Evolutionary conservation across 2,113 vertebrate species (phyloP), one percentile per base, ranked within the genome.

Genomic region (Todiramphus chloris): DNA sequence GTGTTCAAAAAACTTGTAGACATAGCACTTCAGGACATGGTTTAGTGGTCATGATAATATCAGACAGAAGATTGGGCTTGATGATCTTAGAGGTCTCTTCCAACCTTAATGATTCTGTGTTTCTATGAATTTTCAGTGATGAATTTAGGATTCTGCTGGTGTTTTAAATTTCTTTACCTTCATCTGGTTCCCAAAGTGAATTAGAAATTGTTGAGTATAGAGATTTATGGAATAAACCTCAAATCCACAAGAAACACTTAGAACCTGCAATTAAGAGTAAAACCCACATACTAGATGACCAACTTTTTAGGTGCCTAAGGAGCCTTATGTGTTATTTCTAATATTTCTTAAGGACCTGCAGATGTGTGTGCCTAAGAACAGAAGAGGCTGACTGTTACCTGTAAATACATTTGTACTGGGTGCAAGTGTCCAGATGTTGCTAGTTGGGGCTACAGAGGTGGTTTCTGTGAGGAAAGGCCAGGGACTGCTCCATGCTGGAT

Each of bases 401-500:
- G 39, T 11, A 68, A 21, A 16, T 21, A 43, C 23, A 39, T 18
- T 27, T 74, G 12, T 74, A 18, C 2, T 33, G 20, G 6, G 5
- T 83, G 35, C 27, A 68, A 5, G 16, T 51, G 41, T 12, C 28
- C 12, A 78, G 23, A 4, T 39, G 31, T 28, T 73, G 13, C 2
- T 1, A 33, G 4, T 56, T 8, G 19, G 13, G 20, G 8, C n/a
- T 77, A 16, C 39, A 53, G 21, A 7, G 5, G 12, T 25, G 6
- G 33, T 28, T 5, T 51, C 43, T 79, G 16, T 23, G 27, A 74
- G 10, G 35, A 62, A 25, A 27, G 14, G 24, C 4, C 12, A 58
- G 11, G 1, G 8, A 33, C 14, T 51, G 35, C 16, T 35, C 24
- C 0, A 0, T 68, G 12, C 7, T 18, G 11, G 44, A 43, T 30